Conservation (phyloP, 2,797 vertebrate species). For the Balearica regulorum region DNA sequence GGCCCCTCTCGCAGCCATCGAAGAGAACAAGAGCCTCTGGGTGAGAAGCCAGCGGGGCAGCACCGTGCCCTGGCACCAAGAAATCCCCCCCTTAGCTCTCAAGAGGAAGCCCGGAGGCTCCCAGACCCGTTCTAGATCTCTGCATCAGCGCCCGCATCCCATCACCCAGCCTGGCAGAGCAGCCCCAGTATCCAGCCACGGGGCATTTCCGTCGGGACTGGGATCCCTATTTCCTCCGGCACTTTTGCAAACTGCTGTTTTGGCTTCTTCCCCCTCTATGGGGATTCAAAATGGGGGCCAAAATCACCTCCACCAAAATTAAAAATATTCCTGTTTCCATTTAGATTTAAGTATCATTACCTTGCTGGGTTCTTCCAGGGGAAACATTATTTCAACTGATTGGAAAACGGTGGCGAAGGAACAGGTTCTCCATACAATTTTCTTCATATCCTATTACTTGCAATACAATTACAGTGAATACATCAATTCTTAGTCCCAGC, state of each 20-base stretch:
- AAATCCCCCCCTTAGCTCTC: not conserved
- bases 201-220: not conserved
- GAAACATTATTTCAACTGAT: constrained; percentile 76
- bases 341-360: constrained; percentile 12
- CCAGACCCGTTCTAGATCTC: not conserved
- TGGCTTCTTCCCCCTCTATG: accelerated
- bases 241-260: not conserved
- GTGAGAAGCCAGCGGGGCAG: not conserved
- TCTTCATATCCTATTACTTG: constrained; percentile 78
- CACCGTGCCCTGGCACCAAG: not conserved
- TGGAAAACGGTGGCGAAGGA: constrained; percentile 70
- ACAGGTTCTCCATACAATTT: constrained; percentile 72
- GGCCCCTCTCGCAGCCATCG: not conserved
- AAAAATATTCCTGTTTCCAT: not conserved
- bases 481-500: constrained; percentile 76
- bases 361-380: constrained; percentile 40
- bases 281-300: not conserved
- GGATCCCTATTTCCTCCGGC: not conserved
- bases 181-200: not conserved
- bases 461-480: constrained; percentile 77
- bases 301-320: not conserved
- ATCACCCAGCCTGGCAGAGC: not conserved
- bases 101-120: not conserved
- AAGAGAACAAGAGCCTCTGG: not conserved
- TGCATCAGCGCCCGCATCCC: not conserved